These are phyloP conservation scores for Pteria penguin DNA, from an alignment of 2,888 invertebrate genomes.

Conservation along the genomic window DNA sequence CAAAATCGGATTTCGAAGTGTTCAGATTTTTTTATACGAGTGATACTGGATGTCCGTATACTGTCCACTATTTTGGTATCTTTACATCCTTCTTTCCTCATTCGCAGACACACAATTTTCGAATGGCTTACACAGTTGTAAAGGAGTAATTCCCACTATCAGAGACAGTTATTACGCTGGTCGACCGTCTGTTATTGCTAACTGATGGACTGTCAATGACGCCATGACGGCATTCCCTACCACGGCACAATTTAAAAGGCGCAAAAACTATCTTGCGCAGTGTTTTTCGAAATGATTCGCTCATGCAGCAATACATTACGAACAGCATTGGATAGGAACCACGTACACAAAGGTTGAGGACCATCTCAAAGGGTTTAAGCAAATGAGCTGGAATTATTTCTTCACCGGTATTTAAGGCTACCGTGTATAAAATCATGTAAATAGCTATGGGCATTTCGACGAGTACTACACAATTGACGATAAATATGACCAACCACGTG, in stretches of 20 bases:
- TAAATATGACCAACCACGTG: constrained; percentile 28
- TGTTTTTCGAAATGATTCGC: constrained; percentile 15
- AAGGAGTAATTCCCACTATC: not conserved
- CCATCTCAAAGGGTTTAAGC: constrained; percentile 10
- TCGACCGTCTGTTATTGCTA: not conserved
- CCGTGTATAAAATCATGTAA: constrained; percentile 15
- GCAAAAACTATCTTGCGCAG: not conserved
- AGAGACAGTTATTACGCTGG: not conserved
- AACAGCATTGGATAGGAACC: constrained; percentile 27
- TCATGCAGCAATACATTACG: constrained; percentile 26
- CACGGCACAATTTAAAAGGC: no score
- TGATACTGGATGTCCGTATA: no score
- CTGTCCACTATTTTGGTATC: no score
- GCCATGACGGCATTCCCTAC: no score
- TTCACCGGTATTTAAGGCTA: constrained; percentile 1
- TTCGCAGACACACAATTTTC: no score
- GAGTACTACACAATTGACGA: constrained; percentile 19
- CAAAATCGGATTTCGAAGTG: no score
- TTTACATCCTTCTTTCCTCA: no score
- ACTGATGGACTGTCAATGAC: no score
- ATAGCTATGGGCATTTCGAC: constrained; percentile 29
- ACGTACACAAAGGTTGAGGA: constrained; percentile 17
- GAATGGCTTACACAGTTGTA: no score
- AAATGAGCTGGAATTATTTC: not conserved
- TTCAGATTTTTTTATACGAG: no score